Base-by-base conservation (phyloP, 2,113 vertebrate species). In the Callionymus lyra region DNA sequence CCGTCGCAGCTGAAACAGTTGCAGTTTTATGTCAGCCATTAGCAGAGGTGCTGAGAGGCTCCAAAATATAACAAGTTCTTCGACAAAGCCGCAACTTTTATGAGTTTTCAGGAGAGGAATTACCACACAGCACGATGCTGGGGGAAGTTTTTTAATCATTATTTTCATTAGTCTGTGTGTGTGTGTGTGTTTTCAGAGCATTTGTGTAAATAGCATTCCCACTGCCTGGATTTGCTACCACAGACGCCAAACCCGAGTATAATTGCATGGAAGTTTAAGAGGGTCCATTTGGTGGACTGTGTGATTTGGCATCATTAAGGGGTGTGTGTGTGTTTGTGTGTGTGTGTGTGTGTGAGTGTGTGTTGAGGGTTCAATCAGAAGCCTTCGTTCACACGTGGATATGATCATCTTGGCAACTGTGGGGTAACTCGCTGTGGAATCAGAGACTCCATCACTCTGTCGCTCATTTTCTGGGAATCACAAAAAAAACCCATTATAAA, bases 211-310 rank as follows among this genome's bases (percentile, higher is more conserved):
- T 73, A 54, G 56, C 56, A 37, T 32, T 40, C 31, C 14, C 13
- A 9, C 41, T 44, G 15, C 50, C 51, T 50, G 31, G 42, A 62
- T 69, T 68, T 50, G 56, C 46, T 50, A 57, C 74, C 72, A 59
- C 58, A 66, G 67, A 71, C 68, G 50, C 65, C 66, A 66, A 65
- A 54, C 53, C 46, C 3, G 53, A 60, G 33, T 47, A 53, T 71
- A 77, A 74, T 80, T 72, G 53, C 55, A 49, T 40, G 44, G 15
- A 47, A 56, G 48, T 74, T 74, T 72, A 75, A 47, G 70, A 69
- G 70, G n/a, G 56, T 60, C 42, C 12, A 58, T 73, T 72, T 56
- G 41, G 54, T 11, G 27, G 36, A 34, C 38, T 52, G 61, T 45
- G 39, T 53, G 34, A 66, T 62, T 68, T 41, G 61, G 51, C 52